phyloP scores from a whole-genome alignment of 2,888 invertebrate species.

The Thyatira batis region DNA sequence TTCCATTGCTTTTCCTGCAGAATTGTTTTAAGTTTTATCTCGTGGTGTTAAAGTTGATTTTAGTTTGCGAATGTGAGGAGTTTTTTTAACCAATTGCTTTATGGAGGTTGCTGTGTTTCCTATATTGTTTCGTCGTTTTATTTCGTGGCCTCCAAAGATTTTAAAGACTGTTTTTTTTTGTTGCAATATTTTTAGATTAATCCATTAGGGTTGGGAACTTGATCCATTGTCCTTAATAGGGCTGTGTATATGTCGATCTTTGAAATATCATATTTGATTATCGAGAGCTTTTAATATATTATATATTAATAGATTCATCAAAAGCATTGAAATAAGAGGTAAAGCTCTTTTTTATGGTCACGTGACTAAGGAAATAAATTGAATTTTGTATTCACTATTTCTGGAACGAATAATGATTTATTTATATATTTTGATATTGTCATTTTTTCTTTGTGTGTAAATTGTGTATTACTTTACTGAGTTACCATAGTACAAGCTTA shows the following conservation, averaged over 20 bases:
- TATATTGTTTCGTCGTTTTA: slow-evolving; percentile 14
- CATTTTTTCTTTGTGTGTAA: too few relatives aligned
- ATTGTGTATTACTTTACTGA: too few relatives aligned
- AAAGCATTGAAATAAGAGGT: too few relatives aligned
- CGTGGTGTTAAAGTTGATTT: slow-evolving; percentile 7
- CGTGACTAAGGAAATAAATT: too few relatives aligned
- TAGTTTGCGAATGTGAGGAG: neutral
- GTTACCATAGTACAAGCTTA: too few relatives aligned
- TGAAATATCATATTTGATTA: too few relatives aligned
- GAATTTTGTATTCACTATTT: too few relatives aligned
- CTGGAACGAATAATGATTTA: too few relatives aligned
- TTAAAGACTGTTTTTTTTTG: slow-evolving; percentile 9
- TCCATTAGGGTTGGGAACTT: neutral
- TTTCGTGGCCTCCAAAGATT: slow-evolving; percentile 14
- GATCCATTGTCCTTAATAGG: neutral
- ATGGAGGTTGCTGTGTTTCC: slow-evolving; percentile 20
- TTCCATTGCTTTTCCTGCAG: slow-evolving; percentile 1
- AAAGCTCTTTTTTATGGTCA: too few relatives aligned
- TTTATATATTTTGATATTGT: too few relatives aligned
- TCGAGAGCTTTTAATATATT: too few relatives aligned
- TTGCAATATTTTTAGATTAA: slow-evolving; percentile 1
- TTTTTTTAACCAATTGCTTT: slow-evolving; percentile 22
- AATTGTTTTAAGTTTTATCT: neutral
- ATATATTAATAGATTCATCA: too few relatives aligned
- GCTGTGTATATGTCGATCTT: neutral